Conservation (phyloP, 1,140 invertebrate species). For the Drosophila lacteicornis region DNA sequence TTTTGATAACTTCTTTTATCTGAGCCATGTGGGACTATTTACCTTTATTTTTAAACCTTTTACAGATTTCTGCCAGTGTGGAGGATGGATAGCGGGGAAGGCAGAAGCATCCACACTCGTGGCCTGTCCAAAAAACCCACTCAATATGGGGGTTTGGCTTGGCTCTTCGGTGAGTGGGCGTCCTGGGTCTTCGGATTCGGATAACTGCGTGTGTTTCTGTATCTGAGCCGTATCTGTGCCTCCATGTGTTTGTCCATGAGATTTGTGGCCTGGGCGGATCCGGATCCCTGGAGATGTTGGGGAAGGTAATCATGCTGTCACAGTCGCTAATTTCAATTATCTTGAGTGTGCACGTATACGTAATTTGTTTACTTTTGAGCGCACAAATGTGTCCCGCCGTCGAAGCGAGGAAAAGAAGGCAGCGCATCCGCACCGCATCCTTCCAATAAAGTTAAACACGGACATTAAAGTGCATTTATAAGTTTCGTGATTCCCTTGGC, state of each 20-base stretch:
- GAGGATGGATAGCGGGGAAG: slow-evolving; percentile 17
- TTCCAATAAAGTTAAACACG: slow-evolving; percentile 52
- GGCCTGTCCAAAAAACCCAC: slow-evolving; percentile 75
- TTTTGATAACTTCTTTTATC: not conserved
- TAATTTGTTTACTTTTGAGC: slow-evolving; percentile 72
- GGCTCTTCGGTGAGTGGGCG: slow-evolving; percentile 59
- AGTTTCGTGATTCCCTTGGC: slow-evolving; percentile 37
- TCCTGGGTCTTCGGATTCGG: slow-evolving; percentile 16
- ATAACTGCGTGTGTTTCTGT: slow-evolving; percentile 47
- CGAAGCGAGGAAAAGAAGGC: slow-evolving; percentile 26
- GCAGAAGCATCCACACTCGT: slow-evolving; percentile 41
- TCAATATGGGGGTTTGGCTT: slow-evolving; percentile 75
- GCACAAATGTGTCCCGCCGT: slow-evolving; percentile 13
- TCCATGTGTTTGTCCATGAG: slow-evolving; percentile 38
- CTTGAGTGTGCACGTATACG: slow-evolving; percentile 67
- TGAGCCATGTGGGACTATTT: not conserved
- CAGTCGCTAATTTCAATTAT: slow-evolving; percentile 82
- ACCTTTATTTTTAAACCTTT: too few relatives aligned
- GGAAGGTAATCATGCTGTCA: slow-evolving; percentile 79
- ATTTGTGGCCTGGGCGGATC: slow-evolving; percentile 60
- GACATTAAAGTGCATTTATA: slow-evolving; percentile 53
- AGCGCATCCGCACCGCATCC: slow-evolving; percentile 31
- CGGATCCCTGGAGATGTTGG: slow-evolving; percentile 53
- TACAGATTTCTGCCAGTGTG: not conserved
- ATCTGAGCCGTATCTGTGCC: slow-evolving; percentile 34